Conservation (phyloP, 1,140 invertebrate species). For the Mizuhopecten yessoensis region DNA sequence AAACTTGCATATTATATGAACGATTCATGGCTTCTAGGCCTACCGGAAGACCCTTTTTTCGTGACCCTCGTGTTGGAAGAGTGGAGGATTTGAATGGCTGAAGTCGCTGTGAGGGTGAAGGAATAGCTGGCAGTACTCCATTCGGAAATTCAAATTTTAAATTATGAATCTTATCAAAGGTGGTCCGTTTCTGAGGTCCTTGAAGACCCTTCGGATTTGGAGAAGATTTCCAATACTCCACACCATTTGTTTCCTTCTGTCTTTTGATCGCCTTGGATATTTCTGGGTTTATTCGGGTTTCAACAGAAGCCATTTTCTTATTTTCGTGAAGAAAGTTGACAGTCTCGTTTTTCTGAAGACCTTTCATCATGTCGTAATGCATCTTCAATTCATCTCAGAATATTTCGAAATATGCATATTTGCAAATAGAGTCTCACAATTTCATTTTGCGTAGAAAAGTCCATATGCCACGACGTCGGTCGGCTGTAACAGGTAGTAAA, state of each 20-base stretch:
- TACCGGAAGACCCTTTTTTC: slow-evolving; percentile 36
- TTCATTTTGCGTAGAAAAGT: background rate
- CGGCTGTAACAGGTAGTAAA: background rate
- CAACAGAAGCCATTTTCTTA: background rate
- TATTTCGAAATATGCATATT: background rate
- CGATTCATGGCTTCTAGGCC: background rate
- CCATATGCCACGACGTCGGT: background rate
- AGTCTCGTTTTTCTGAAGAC: slow-evolving; percentile 26
- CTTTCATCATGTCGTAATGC: background rate
- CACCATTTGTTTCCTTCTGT: slow-evolving; percentile 43
- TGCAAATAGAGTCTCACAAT: background rate
- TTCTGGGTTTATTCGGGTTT: slow-evolving; percentile 41
- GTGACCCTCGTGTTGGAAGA: background rate
- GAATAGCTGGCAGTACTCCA: slow-evolving; percentile 25
- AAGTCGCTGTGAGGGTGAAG: slow-evolving; percentile 31
- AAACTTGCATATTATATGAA: background rate
- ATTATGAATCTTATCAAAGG: slow-evolving; percentile 40
- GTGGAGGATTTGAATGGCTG: background rate
- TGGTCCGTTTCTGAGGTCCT: background rate
- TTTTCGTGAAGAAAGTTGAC: background rate
- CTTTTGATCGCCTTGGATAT: slow-evolving; percentile 50
- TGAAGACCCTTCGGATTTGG: background rate
- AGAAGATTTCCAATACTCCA: slow-evolving; percentile 46
- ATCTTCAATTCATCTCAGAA: background rate
- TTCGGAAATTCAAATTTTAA: slow-evolving; percentile 48